A percentile compares a stretch with the other conserved stretches of the same genome.
These are phyloP conservation scores for Orycteropus afer DNA, from an alignment of 2,113 vertebrate genomes.

Conservation along the genomic window DNA sequence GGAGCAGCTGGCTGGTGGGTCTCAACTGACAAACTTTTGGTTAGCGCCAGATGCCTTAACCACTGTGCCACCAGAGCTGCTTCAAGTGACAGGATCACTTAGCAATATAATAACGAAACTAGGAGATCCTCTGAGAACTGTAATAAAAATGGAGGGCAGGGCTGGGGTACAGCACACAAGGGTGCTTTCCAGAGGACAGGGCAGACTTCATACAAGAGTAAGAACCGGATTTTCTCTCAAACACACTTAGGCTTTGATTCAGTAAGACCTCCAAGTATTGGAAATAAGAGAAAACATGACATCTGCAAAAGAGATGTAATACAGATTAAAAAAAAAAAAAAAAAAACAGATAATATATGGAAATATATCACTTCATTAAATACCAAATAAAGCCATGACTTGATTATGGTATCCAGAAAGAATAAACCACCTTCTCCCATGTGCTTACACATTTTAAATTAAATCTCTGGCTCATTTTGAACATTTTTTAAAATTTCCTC, in stretches of 20 bases:
- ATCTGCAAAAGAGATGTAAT: neutral
- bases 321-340: too few relatives aligned
- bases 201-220: neutral
- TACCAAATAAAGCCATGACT: neutral
- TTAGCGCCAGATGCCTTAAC: too few relatives aligned
- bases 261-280: neutral
- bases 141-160: neutral
- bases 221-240: neutral
- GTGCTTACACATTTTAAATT: neutral
- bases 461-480: constrained; percentile 36
- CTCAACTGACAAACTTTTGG: too few relatives aligned
- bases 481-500: neutral
- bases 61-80: too few relatives aligned
- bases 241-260: neutral
- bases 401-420: neutral
- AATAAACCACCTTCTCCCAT: neutral
- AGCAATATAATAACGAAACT: neutral
- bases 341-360: neutral
- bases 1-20: too few relatives aligned
- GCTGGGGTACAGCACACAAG: too few relatives aligned
- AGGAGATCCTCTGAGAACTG: too few relatives aligned
- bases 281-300: neutral
- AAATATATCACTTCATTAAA: constrained; percentile 6
- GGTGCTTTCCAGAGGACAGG: neutral
- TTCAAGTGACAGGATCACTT: too few relatives aligned